These are phyloP conservation scores for Clamator glandarius DNA, from an alignment of 2,797 vertebrate species.

Conservation along the genomic window DNA sequence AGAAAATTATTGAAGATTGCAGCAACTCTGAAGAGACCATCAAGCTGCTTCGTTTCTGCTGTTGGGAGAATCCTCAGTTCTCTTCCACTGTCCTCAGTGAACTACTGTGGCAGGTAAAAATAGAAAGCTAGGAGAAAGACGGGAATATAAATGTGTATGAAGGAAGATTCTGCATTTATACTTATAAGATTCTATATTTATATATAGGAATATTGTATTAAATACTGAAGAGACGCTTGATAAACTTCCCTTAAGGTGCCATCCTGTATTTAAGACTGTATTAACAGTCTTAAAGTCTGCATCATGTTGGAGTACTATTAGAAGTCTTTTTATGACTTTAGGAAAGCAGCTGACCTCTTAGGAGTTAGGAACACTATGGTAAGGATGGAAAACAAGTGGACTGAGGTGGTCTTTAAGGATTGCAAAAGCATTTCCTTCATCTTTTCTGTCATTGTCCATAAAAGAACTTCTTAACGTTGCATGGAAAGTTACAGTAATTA, in stretches of 20 bases:
- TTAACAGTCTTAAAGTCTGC: not conserved
- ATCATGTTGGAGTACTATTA: not conserved
- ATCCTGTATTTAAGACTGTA: not conserved
- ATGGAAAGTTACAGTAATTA: not conserved
- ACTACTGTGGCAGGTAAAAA: slow-evolving; percentile 97
- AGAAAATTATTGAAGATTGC: slow-evolving; percentile 99
- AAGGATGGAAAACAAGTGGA: not conserved
- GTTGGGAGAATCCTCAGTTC: slow-evolving; percentile 99
- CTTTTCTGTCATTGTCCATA: not conserved
- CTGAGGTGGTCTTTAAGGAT: not conserved
- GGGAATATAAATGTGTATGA: not conserved
- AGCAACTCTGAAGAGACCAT: slow-evolving; percentile 99
- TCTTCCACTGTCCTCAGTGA: slow-evolving; percentile 99
- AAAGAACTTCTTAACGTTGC: not conserved
- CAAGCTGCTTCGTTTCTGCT: slow-evolving; percentile 98
- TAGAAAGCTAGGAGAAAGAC: not conserved
- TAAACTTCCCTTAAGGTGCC: not conserved
- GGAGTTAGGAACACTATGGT: not conserved
- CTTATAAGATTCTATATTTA: not conserved
- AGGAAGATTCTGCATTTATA: not conserved
- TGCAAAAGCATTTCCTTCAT: not conserved
- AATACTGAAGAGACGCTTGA: not conserved
- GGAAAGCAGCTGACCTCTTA: not conserved
- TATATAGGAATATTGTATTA: not conserved
- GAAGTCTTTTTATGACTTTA: not conserved